Evolutionary conservation across 2,797 vertebrate species (phyloP), one percentile per base, ranked within the genome.

Genomic region (Phalloptychus januarius): DNA sequence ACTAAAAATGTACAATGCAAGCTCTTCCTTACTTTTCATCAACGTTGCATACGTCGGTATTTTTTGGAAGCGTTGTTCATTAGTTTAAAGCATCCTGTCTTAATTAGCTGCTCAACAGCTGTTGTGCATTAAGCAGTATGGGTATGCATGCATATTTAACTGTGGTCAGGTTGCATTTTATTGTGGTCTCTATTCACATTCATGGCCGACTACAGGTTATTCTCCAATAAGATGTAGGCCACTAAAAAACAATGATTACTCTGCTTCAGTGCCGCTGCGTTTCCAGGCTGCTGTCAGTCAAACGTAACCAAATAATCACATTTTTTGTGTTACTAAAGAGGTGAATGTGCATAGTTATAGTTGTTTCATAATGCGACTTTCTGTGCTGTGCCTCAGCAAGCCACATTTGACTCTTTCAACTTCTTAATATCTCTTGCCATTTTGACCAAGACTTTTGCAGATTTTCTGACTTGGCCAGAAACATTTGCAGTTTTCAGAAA

Each of bases 91-190:
- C 33, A 23, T 20, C 1, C 18, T 58, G 45, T 54, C 61, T 77
- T 77, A 38, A 83, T 77, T 69, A 65, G 25, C 65, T 46, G 63
- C 44, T 79, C 46, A 77, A 46, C 65, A 75, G 54, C 54, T 77
- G 74, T 72, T 67, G 69, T 58, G 52, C 44, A 52, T 73, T 77
- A 65, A 80, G 54, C 40, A 48, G 72, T 18, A 42, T 48, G 3
- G 69, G 31, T 31, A 61, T 50, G 72, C 48, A 40, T 48, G 31
- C 63, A 77, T 38, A 71, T 78, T 46, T 78, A 56, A 75, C 69
- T 69, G 56, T 58, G 69, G 78, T 52, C 23, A 2, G 5, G 33
- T 50, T 48, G 48, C 48, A 28, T 74, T 54, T 72, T 42, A 52
- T 48, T 46, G 82, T 46, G 54, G 71, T 71, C 40, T 8, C 36